Percentiles rank a stretch among this genome's conserved stretches.
Evolutionary conservation across 2,797 vertebrate genomes (phyloP).

Genomic region (Acanthis flammea): DNA sequence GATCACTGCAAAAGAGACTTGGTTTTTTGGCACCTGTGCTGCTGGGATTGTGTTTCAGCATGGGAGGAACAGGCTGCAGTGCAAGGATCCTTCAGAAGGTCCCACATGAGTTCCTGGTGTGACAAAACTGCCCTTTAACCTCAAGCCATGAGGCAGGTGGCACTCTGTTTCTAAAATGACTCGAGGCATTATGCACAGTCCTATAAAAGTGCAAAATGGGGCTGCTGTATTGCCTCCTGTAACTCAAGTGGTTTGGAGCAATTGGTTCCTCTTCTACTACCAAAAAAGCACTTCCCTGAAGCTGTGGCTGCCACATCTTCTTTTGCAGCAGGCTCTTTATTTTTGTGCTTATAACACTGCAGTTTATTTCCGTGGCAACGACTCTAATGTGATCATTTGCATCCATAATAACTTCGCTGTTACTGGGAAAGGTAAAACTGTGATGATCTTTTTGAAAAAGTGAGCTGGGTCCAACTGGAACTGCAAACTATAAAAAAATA

Average conservation of each 20-base stretch:
- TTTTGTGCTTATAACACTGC: neutral
- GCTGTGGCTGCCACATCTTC: neutral
- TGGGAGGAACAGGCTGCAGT: neutral
- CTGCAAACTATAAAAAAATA: neutral
- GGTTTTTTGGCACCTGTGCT: neutral
- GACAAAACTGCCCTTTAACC: neutral
- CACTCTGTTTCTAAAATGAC: neutral
- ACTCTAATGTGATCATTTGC: neutral
- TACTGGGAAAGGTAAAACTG: neutral
- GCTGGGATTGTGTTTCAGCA: neutral
- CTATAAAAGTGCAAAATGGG: neutral
- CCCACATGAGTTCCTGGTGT: neutral
- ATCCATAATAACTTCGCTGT: neutral
- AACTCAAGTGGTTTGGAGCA: neutral
- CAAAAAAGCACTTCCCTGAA: neutral
- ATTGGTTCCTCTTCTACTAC: neutral
- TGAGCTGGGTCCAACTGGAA: neutral
- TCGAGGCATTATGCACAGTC: neutral
- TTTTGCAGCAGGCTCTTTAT: neutral
- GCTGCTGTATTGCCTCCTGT: neutral
- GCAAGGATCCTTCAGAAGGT: neutral
- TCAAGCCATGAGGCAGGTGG: neutral
- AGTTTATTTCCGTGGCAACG: conserved; percentile 23
- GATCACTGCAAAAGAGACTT: neutral
- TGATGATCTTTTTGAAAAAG: neutral